Base-by-base conservation (phyloP, 1,140 invertebrate genomes). In the Thaumetopoea pityocampa region DNA sequence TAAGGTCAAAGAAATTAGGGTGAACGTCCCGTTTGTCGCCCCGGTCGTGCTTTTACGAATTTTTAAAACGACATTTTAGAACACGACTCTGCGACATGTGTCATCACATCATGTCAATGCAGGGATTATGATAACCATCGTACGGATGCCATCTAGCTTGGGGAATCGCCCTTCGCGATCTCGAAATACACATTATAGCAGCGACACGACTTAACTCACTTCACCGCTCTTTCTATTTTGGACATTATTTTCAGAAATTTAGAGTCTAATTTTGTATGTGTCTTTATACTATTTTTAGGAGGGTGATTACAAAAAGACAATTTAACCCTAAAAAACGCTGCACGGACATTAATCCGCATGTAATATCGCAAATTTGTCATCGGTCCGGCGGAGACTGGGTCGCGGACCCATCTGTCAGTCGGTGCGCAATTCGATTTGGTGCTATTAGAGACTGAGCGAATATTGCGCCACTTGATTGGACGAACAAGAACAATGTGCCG, bases 71-170 rank as follows among this genome's bases (percentile, higher is more conserved):
- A 74, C 71, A 72, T 81, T 81, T 77, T 74, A 74, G 69, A 72
- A 68, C 68, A 69, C 73, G 68, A 74, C 69, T 62, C 53, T 66
- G 74, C 76, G 80, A 84, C 80, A 84, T 84, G 80, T 84, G 80
- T 84, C 80, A 79, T 84, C 80, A 84, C 80, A 84, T 84, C 67
- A 81, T 68, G 80, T 84, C 80, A 84, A 81, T 80, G 77, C 72
- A 70, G 71, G 77, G 80, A 84, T 84, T 84, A 84, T 84, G 80
- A 84, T 84, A 81, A 81, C 79, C 69, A 84, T 84, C 79, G 74
- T 72, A 70, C 69, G 66, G 64, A 79, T 78, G 67, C 60, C 74
- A 82, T 79, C 79, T 79, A 78, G 66, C 62, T 48, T 69, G 56
- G 73, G 79, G 76, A 78, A 84, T 84, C 80, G 67, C 80, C 80